phyloP scores from a whole-genome alignment of 2,888 invertebrate species.

The Drosophila glabriapex region DNA sequence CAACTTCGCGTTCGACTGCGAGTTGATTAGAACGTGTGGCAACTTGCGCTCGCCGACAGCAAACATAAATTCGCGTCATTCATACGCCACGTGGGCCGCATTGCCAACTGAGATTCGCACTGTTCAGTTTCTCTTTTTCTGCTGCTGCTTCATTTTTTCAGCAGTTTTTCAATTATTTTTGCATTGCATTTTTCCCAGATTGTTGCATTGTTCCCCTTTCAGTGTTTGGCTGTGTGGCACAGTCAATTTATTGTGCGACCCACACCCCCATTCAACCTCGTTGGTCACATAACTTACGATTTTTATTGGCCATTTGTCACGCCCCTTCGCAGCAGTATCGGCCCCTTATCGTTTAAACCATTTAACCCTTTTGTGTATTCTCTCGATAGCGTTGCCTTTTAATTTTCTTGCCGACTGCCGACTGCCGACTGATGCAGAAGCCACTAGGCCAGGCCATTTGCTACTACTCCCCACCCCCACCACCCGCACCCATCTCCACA shows the following conservation, averaged over 20 bases:
- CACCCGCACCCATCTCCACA: not conserved
- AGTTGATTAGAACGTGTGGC: slow-evolving; percentile 79
- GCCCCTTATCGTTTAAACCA: slow-evolving; percentile 61
- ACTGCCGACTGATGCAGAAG: slow-evolving; percentile 27
- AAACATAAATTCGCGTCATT: slow-evolving; percentile 80
- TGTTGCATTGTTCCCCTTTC: slow-evolving; percentile 18
- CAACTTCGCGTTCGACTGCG: slow-evolving; percentile 10
- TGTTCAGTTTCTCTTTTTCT: not conserved
- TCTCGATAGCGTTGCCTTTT: slow-evolving; percentile 60
- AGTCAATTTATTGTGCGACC: slow-evolving; percentile 54
- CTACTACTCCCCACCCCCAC: not conserved
- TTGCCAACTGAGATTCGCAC: slow-evolving; percentile 52
- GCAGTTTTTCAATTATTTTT: slow-evolving; percentile 33
- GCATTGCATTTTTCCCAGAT: slow-evolving; percentile 27
- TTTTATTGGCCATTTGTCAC: slow-evolving; percentile 73
- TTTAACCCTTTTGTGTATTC: slow-evolving; percentile 77
- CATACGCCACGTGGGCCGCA: slow-evolving; percentile 78
- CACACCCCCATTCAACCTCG: slow-evolving; percentile 6
- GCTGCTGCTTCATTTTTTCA: slow-evolving; percentile 1
- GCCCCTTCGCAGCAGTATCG: slow-evolving; percentile 16
- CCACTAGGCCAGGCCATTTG: slow-evolving; percentile 32
- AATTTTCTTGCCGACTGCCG: slow-evolving; percentile 61
- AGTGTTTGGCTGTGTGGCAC: slow-evolving; percentile 30
- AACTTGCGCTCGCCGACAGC: slow-evolving; percentile 59
- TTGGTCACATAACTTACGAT: slow-evolving; percentile 68